Base-by-base conservation (phyloP, 1,140 invertebrate species). In the Dinoponera quadriceps region DNA sequence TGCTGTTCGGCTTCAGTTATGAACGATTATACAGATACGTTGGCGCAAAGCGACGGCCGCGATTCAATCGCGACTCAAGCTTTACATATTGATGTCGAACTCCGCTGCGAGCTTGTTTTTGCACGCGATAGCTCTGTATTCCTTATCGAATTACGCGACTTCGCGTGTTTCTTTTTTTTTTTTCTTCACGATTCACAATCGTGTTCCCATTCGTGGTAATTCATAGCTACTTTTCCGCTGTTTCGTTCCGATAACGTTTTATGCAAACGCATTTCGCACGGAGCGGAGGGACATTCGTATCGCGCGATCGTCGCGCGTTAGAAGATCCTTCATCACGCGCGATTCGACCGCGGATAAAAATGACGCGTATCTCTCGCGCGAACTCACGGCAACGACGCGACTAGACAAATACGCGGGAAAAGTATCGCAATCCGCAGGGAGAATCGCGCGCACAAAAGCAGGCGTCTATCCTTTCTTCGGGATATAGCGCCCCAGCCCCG, bases 391-490 rank as follows among this genome's bases (percentile, higher is more conserved):
- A 33, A 22, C 51, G 33, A 13, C 38, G 22, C 44, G 25, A 80
- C 57, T 80, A 71, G 75, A 38, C 49, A 78, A 69, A 78, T 78
- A 18, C 49, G 55, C 22, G 9, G 18, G 51, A 22, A 69, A 71
- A 27, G 33, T 29, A 57, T 71, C 29, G 38, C 75, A 29, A 69
- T 20, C 49, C 25, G 66, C 14, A 11, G 9, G 38, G 38, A 49
- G 20, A 59, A 71, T 71, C 57, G 60, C 54, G 60, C 54, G 38
- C 65, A 69, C 22, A 68, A 29, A 80, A 69, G 75, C 75, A 57
- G 22, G 22, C 51, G 29, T 80, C 51, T 33, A 68, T 57, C 25
- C 38, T 80, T 80, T 71, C 65, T 71, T 7, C 27, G 14, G 29
- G 38, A 65, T 65, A 62, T 27, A 55, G 22, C 60, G 22, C 25